A percentile compares a stretch with the other conserved stretches of the same genome.
Conservation (phyloP, 2,797 vertebrate species). For the Glyptemys insculpta region DNA sequence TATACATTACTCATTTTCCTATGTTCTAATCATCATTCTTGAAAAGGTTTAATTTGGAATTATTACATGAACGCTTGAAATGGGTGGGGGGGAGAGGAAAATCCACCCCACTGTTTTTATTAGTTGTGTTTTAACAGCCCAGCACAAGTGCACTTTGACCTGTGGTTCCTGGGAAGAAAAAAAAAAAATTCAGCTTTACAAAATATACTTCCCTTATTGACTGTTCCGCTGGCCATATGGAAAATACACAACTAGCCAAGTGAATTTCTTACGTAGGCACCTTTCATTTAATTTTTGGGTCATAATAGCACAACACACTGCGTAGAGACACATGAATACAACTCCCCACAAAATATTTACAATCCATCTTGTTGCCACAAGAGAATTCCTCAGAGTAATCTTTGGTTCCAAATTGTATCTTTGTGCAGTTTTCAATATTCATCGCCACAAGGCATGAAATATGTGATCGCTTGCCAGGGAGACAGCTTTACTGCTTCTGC, state of each 20-base stretch:
- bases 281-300: not conserved
- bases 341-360: not conserved
- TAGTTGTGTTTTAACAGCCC: not conserved
- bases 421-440: not conserved
- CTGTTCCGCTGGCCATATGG: not conserved
- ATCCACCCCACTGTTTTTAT: not conserved
- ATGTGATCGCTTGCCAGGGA: not conserved
- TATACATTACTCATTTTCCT: not conserved
- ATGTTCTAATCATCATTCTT: not conserved
- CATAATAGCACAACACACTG: not conserved
- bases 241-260: not conserved
- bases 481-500: slow-evolving; percentile 1
- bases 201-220: not conserved
- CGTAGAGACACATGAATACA: not conserved
- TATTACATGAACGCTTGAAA: not conserved
- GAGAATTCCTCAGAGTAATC: not conserved
- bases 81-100: fast-evolving
- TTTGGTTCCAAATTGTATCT: not conserved
- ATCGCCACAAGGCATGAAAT: not conserved
- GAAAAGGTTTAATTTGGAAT: not conserved
- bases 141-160: not conserved
- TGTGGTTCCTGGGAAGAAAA: not conserved
- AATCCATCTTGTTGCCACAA: not conserved
- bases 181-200: not conserved
- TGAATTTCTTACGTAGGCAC: not conserved